Conservation (phyloP, 2,888 invertebrate species). For the Myopa tessellatipennis region DNA sequence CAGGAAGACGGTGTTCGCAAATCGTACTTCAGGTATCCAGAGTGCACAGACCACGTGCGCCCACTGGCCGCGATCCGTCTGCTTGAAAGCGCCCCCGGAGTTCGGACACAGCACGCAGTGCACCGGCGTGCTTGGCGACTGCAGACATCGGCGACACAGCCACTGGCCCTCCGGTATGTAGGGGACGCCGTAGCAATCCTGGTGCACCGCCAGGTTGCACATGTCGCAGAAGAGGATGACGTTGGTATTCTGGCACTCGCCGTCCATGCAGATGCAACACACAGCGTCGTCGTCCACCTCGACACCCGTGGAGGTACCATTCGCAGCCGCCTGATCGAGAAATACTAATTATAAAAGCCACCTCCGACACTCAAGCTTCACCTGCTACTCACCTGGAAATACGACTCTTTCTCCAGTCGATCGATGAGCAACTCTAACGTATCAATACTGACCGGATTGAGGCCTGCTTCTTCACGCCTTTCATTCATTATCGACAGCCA, state of each 20-base stretch:
- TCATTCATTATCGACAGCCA: constrained; percentile 94
- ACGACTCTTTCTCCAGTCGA: constrained; percentile 96
- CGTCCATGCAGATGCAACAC: constrained; percentile 98
- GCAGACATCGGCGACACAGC: constrained; percentile 94
- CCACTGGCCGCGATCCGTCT: constrained; percentile 95
- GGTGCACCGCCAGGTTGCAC: constrained; percentile 99
- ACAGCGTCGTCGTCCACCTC: constrained; percentile 98
- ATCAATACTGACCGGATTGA: constrained; percentile 85
- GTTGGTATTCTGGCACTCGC: constrained; percentile 98
- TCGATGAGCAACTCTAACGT: constrained; percentile 97
- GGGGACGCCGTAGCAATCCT: constrained; percentile 96
- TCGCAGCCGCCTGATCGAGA: constrained; percentile 70
- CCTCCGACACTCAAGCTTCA: background rate
- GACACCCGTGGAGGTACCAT: constrained; percentile 78
- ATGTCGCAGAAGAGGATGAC: constrained; percentile 99
- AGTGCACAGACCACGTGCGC: constrained; percentile 98
- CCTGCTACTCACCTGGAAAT: constrained; percentile 74
- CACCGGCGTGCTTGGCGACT: constrained; percentile 95
- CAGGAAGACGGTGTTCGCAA: constrained; percentile 96
- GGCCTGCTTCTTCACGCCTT: constrained; percentile 77
- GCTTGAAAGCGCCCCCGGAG: constrained; percentile 98
- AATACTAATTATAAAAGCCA: background rate
- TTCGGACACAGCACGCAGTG: constrained; percentile 99
- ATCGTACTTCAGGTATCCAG: constrained; percentile 98
- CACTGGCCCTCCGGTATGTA: constrained; percentile 98